A percentile compares a stretch with the other conserved stretches of the same genome.
These are phyloP conservation scores for Philaenus spumarius DNA, from an alignment of 1,140 invertebrate genomes.

Conservation along the genomic window DNA sequence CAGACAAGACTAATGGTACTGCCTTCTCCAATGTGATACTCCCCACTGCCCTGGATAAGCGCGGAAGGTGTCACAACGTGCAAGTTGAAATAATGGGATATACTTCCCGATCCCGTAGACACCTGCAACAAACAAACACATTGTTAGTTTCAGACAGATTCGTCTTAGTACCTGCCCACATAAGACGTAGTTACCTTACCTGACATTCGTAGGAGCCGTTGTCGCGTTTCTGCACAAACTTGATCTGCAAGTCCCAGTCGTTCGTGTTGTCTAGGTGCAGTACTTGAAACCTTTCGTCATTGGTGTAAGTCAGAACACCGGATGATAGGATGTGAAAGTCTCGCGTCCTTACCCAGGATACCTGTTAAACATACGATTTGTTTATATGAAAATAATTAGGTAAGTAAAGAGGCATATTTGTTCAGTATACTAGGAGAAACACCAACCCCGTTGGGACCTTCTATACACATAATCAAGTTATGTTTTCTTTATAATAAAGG, in stretches of 20 bases:
- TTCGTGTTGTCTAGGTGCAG: constrained; percentile 64
- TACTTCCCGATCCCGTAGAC: constrained; percentile 72
- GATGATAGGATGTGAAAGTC: constrained; percentile 92
- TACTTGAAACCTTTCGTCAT: constrained; percentile 82
- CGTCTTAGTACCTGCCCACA: too few species aligned
- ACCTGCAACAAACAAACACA: constrained; percentile 55
- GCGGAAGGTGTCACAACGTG: constrained; percentile 83
- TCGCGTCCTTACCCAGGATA: constrained; percentile 81
- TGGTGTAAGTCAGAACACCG: constrained; percentile 82
- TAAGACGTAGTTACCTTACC: constrained; percentile 49
- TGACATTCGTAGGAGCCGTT: constrained; percentile 94
- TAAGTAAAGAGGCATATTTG: too few species aligned
- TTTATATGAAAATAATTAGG: too few species aligned
- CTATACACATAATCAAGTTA: too few species aligned
- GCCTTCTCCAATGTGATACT: constrained; percentile 82
- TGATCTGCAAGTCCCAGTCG: constrained; percentile 90
- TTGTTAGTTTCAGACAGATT: too few species aligned
- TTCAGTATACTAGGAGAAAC: too few species aligned
- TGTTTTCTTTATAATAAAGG: too few species aligned
- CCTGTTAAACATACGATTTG: constrained; percentile 45
- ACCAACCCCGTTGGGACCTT: too few species aligned
- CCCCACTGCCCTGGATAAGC: constrained; percentile 73
- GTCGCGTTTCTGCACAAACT: constrained; percentile 84
- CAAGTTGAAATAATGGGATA: constrained; percentile 82
- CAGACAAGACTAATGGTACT: constrained; percentile 84